Evolutionary conservation across 1,140 invertebrate genomes (phyloP), one percentile per base, ranked within the genome.

Genomic region (Tenebrio molitor): DNA sequence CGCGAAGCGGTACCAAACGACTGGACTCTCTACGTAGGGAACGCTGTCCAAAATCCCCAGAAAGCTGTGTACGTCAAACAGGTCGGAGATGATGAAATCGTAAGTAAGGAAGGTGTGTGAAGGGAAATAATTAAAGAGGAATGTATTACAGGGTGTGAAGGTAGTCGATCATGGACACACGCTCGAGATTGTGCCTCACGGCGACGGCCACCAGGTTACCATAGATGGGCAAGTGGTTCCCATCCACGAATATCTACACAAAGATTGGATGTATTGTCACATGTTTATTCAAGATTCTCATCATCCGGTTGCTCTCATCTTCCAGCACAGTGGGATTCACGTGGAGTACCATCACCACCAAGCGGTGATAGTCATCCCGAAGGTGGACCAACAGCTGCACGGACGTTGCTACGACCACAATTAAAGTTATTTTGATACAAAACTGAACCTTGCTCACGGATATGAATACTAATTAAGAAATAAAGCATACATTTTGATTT

Each of bases 21-120:
- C 0, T 78, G 76, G 76, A 76, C 71, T 8, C 21, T 78, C 39
- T 74, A 50, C 33, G 17, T 70, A 7, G 76, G 75, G 17, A 66
- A 76, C 23, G 44, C 17, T 29, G 70, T 29, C 25, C 73, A 44
- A 15, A 68, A 53, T 46, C 46, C 44, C 34, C 63, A 74, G 23
- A 67, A 71, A 15, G 75, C 34, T 7, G 50, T 78, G 12, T 78
- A 50, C 23, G 29, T 71, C 12, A 78, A 76, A 67, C 68, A 65
- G 6, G 33, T 74, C 1, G 41, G 41, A 16, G 58, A 53, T n/a
- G 15, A 74, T 12, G 50, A 66, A 71, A 46, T 70, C 14, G 71
- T 73, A 68, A 65, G 67, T 12, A 53, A 8, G 16, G 21, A 53
- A 66, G 64, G n/a, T 16, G 4, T 64, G 62, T 62, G 2, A 63